Percentiles rank a stretch among this genome's conserved stretches.
Evolutionary conservation across 2,888 invertebrate genomes (phyloP).

Genomic region (Caenorhabditis plicata): DNA sequence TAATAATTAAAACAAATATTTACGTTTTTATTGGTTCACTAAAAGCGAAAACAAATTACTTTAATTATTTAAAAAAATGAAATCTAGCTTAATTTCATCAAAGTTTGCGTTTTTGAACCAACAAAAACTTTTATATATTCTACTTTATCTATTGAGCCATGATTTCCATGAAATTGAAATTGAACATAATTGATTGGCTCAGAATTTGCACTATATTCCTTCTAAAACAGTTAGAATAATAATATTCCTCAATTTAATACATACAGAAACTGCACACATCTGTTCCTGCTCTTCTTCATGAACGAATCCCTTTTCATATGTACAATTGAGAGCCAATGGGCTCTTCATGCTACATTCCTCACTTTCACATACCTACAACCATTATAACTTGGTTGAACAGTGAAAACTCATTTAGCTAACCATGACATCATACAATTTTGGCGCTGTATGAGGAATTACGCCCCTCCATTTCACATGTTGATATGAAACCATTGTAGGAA

Average conservation of each 20-base stretch:
- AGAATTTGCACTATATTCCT: background rate
- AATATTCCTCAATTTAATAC: background rate
- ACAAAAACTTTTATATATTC: no score
- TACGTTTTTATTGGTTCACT: no score
- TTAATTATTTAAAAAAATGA: background rate
- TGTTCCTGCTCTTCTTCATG: slow-evolving; percentile 17
- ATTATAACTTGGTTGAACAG: background rate
- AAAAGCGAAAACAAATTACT: background rate
- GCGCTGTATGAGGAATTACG: slow-evolving; percentile 10
- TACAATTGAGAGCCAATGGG: slow-evolving; percentile 9
- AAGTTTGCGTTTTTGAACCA: no score
- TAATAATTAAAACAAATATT: background rate
- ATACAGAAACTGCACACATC: slow-evolving; percentile 4
- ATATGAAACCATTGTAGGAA: slow-evolving; percentile 11
- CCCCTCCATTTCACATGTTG: slow-evolving; percentile 21
- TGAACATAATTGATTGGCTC: slow-evolving; percentile 16
- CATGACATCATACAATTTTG: slow-evolving; percentile 17
- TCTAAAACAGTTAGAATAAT: background rate
- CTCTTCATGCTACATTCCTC: slow-evolving; percentile 10
- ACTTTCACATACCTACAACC: slow-evolving; percentile 9
- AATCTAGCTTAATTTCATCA: slow-evolving; percentile 5
- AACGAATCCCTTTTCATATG: slow-evolving; percentile 5
- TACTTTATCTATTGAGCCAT: no score
- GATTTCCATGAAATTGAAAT: slow-evolving; percentile 27
- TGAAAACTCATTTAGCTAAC: slow-evolving; percentile 7